phyloP scores from a whole-genome alignment of 2,113 vertebrate genomes.

The Monopterus albus region DNA sequence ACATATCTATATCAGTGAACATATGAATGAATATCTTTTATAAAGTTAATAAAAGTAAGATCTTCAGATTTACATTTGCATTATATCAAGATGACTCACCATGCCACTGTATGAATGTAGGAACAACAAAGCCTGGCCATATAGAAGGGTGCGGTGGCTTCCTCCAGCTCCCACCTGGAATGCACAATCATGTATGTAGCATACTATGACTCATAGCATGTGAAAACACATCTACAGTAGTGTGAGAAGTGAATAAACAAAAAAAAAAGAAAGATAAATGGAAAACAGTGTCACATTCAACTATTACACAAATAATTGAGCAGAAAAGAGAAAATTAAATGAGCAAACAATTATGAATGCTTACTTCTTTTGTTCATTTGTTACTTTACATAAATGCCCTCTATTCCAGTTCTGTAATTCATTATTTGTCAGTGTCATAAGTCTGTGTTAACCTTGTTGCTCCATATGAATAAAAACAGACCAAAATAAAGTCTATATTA shows the following conservation, averaged over 20 bases:
- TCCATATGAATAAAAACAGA: neutral
- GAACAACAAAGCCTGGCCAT: conserved; percentile 92
- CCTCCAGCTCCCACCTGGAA: conserved; percentile 86
- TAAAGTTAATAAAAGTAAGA: neutral
- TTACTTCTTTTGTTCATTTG: too few relatives aligned
- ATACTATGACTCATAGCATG: neutral
- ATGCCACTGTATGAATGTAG: conserved; percentile 93
- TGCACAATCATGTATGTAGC: neutral
- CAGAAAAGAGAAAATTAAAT: neutral
- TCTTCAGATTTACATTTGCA: neutral
- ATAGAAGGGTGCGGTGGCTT: conserved; percentile 91
- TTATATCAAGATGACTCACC: conserved; percentile 79
- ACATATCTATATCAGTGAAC: conserved; percentile 3
- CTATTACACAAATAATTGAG: neutral
- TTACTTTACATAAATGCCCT: neutral
- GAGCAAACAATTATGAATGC: too few relatives aligned
- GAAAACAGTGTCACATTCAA: too few relatives aligned
- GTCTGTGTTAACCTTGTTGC: neutral
- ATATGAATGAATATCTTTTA: neutral
- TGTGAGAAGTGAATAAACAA: neutral
- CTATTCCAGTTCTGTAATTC: neutral
- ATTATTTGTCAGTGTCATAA: neutral
- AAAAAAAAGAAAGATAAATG: neutral
- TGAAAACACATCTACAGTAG: neutral
- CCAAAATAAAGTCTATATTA: too few relatives aligned